A percentile compares a stretch with the other conserved stretches of the same genome.
These are phyloP conservation scores for Discoglossus pictus DNA, from an alignment of 2,797 vertebrate species.

Conservation along the genomic window DNA sequence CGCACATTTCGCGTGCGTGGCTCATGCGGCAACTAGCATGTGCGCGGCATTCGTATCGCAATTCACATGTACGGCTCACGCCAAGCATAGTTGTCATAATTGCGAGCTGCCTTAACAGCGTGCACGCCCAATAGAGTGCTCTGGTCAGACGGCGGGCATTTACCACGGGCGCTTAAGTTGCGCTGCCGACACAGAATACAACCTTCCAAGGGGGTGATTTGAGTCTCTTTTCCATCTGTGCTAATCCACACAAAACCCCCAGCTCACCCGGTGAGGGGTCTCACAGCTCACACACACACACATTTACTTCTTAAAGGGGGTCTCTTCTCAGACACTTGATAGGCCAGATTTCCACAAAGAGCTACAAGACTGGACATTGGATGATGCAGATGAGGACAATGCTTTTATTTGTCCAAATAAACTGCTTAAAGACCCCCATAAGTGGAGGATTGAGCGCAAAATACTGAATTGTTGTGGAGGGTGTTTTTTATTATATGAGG, in stretches of 20 bases:
- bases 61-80: too few species aligned
- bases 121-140: too few species aligned
- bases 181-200: too few species aligned
- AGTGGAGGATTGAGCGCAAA: conserved; percentile 75
- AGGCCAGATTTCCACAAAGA: conserved; percentile 76
- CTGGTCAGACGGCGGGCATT: too few species aligned
- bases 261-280: conserved; percentile 79
- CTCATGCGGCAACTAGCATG: too few species aligned
- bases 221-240: conserved; percentile 74
- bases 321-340: conserved; percentile 80
- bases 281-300: conserved; percentile 64
- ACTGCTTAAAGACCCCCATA: conserved; percentile 67
- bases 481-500: conserved; percentile 81
- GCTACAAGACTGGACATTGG: conserved; percentile 73
- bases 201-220: conserved; percentile 78
- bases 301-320: conserved; percentile 87
- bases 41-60: too few species aligned
- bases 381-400: conserved; percentile 70
- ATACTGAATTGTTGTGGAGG: conserved; percentile 79
- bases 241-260: conserved; percentile 77
- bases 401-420: conserved; percentile 76
- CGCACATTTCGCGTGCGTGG: too few species aligned
- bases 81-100: too few species aligned
- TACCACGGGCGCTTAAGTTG: too few species aligned
- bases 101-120: too few species aligned